Evolutionary conservation across 2,888 invertebrate genomes (phyloP), one percentile per base, ranked within the genome.

Genomic region (Drosophila kambysellisi): DNA sequence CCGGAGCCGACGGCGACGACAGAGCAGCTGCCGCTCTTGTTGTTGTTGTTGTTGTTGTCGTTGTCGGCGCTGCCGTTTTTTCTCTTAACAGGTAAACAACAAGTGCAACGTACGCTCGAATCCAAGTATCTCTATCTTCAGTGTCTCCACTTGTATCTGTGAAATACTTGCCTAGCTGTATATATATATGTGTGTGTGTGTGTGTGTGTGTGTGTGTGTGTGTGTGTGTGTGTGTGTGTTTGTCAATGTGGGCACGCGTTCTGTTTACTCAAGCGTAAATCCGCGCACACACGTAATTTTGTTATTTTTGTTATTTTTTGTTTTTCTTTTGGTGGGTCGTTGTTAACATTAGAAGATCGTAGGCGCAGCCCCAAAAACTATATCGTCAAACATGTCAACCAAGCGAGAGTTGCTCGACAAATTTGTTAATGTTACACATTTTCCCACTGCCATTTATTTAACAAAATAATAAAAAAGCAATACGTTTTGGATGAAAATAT

Each of bases 231-330:
- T 58, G 35, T 48, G 54, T 43, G 51, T 63, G 29, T 76, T 72
- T 75, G 71, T 78, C 61, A 51, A 48, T 76, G 68, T 81, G 74
- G 72, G 75, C 80, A 80, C 80, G 79, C 80, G 79, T 72, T 82
- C 64, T 89, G 74, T 86, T 90, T 86, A 81, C 78, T 85, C 86
- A 89, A 85, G 75, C 88, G 90, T 85, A 85, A 85, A 85, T 85
- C 90, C 88, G 82, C 88, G 82, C 89, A 82, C 79, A 88, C 88
- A 89, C 77, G 75, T 88, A 78, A 83, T 90, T 70, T 85, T 66
- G 54, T 70, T 74, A 50, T 53, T 90, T 70, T 85, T 66, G 54
- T 70, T 74, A 50, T 53, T 41, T 30, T 39, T 62, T 25, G n/a
- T 52, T 63, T 30, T 73, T 46, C 78, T 66, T 78, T 75, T 83